phyloP scores from a whole-genome alignment of 2,888 invertebrate species.

The Catocala fraxini region DNA sequence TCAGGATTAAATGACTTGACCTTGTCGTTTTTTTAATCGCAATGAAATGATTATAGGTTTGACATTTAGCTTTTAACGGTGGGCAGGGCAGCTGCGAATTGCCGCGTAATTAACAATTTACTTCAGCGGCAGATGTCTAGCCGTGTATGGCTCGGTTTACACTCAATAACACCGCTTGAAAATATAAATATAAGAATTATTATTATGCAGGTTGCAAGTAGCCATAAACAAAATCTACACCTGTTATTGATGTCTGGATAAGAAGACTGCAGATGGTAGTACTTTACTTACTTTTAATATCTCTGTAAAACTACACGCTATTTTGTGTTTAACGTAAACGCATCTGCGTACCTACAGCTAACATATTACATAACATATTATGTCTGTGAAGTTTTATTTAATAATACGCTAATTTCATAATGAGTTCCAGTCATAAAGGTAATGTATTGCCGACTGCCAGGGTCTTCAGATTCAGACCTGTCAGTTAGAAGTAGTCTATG shows the following conservation, averaged over 20 bases:
- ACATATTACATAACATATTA: no score
- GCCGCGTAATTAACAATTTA: slow-evolving; percentile 69
- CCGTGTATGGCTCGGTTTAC: slow-evolving; percentile 62
- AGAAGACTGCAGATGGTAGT: no score
- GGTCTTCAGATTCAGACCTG: no score
- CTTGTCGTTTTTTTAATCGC: slow-evolving; percentile 62
- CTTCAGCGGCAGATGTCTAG: slow-evolving; percentile 73
- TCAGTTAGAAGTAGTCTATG: no score
- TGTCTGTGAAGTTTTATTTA: no score
- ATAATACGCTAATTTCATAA: no score
- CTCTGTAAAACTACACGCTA: no score
- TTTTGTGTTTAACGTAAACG: no score
- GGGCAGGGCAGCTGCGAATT: slow-evolving; percentile 75
- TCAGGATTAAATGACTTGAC: slow-evolving; percentile 61
- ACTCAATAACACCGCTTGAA: slow-evolving; percentile 59
- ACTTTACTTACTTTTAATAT: no score
- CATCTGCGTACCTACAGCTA: no score
- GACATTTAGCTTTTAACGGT: slow-evolving; percentile 78
- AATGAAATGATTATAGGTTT: slow-evolving; percentile 75
- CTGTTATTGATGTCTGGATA: neutral
- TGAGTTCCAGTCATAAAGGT: no score
- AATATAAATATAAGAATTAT: slow-evolving; percentile 45
- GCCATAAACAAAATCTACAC: slow-evolving; percentile 18
- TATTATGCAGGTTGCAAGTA: slow-evolving; percentile 3
- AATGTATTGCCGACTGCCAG: no score